Evolutionary conservation across 2,888 invertebrate species (phyloP).

Genomic region (Sceliomorpha sp.): DNA sequence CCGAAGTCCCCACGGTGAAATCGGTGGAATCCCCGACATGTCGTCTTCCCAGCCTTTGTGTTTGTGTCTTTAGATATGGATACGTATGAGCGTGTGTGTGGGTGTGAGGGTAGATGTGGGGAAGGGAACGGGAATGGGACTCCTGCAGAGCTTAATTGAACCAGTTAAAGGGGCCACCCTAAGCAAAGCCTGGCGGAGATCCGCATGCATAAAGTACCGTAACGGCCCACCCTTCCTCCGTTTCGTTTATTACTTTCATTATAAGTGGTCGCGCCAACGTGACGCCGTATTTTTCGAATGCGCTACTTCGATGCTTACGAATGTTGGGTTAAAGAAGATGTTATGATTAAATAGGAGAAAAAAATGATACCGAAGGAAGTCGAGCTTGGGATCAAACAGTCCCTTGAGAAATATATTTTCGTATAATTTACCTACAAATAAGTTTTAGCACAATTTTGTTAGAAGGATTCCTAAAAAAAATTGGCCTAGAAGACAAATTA

Average conservation of each 20-base stretch:
- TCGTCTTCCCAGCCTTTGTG: background rate
- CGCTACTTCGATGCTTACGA: too few relatives aligned
- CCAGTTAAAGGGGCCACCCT: conserved; percentile 66
- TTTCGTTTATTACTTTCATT: conserved; percentile 66
- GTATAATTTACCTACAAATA: too few relatives aligned
- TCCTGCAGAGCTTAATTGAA: conserved; percentile 59
- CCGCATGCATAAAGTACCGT: conserved; percentile 54
- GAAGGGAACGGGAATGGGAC: conserved; percentile 20
- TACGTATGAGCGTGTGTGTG: background rate
- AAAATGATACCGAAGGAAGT: too few relatives aligned
- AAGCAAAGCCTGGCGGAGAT: conserved; percentile 44
- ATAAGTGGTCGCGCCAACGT: conserved; percentile 27
- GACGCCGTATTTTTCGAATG: conserved; percentile 3
- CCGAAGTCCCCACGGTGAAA: conserved; percentile 37
- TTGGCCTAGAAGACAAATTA: too few relatives aligned
- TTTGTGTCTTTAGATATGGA: background rate
- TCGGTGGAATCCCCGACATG: conserved; percentile 3
- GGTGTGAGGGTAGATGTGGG: too few relatives aligned
- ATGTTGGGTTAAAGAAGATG: too few relatives aligned
- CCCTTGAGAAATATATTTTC: too few relatives aligned
- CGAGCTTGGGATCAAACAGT: too few relatives aligned
- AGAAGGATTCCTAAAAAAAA: too few relatives aligned
- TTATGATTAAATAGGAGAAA: too few relatives aligned
- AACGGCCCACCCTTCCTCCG: conserved; percentile 57
- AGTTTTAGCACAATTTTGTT: too few relatives aligned